phyloP scores from a whole-genome alignment of 2,113 vertebrate genomes.

The Aepyceros melampus region DNA sequence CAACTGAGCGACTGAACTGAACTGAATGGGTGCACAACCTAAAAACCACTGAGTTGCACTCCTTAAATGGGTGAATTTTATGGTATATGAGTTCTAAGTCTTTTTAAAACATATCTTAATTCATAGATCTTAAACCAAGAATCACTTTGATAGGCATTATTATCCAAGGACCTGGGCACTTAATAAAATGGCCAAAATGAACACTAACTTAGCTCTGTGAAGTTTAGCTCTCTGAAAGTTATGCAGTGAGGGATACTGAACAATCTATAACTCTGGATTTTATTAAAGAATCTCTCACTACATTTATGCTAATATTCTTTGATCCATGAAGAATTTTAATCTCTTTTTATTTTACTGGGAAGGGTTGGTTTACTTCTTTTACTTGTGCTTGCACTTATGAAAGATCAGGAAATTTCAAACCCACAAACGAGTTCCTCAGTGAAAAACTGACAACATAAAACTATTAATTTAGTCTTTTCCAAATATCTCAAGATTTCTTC shows the following conservation, averaged over 20 bases:
- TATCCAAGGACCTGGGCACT: not conserved
- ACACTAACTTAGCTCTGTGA: not conserved
- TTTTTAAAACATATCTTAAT: not conserved
- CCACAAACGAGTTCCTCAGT: slow-evolving; percentile 11
- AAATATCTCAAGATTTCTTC: not conserved
- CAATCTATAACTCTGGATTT: not conserved
- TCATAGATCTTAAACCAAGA: not conserved
- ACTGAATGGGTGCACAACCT: not conserved
- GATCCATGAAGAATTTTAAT: not conserved
- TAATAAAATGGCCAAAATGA: not conserved
- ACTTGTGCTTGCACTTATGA: not conserved
- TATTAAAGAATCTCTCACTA: not conserved
- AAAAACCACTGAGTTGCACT: not conserved
- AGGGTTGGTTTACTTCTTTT: not conserved
- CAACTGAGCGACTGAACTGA: too few relatives aligned
- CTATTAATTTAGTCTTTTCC: not conserved
- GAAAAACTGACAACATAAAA: slow-evolving; percentile 11
- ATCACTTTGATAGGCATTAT: not conserved
- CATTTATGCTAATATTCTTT: not conserved
- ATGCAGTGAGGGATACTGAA: not conserved
- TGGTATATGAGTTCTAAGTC: not conserved
- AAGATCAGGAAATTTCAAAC: slow-evolving; percentile 46
- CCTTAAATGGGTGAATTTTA: not conserved
- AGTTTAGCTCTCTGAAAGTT: not conserved
- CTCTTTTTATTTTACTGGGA: not conserved